Conservation (phyloP, 2,888 invertebrate species). For the Plebejus melissa region DNA sequence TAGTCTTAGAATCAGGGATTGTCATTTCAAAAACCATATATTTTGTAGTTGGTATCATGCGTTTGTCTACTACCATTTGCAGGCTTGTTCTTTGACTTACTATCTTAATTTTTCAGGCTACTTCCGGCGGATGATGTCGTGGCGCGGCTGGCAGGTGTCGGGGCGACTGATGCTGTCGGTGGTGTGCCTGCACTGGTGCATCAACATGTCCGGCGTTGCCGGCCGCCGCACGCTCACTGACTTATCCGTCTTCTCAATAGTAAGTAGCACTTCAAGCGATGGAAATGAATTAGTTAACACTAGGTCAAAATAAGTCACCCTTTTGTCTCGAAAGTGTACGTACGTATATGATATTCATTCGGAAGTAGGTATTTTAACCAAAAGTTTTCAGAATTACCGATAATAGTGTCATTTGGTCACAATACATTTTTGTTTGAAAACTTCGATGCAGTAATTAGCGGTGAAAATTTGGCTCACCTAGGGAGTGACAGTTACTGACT, state of each 20-base stretch:
- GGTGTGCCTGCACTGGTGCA: slow-evolving; percentile 54
- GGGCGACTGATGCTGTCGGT: slow-evolving; percentile 55
- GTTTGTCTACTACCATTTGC: background rate
- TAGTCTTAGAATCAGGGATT: too few species aligned
- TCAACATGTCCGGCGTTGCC: slow-evolving; percentile 46
- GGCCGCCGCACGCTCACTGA: slow-evolving; percentile 36
- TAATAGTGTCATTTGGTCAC: too few species aligned
- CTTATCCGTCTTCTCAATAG: slow-evolving; percentile 35
- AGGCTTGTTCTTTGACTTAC: background rate
- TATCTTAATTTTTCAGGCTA: slow-evolving; percentile 39
- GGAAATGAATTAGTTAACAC: too few species aligned
- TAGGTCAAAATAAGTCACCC: background rate
- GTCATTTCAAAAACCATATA: too few species aligned
- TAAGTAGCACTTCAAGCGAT: slow-evolving; percentile 30
- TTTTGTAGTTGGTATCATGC: too few species aligned
- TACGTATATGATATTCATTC: too few species aligned
- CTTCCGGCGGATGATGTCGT: slow-evolving; percentile 48
- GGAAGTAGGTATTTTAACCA: too few species aligned
- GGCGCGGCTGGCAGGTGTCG: slow-evolving; percentile 52
- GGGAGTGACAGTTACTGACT: slow-evolving; percentile 30
- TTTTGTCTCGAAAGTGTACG: too few species aligned
- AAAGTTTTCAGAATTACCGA: too few species aligned
- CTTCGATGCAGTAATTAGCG: too few species aligned
- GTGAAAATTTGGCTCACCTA: background rate
- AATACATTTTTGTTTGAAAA: too few species aligned